A percentile compares a stretch with the other conserved stretches of the same genome.
phyloP scores from a whole-genome alignment of 1,140 invertebrate species.

The Teleogryllus occipitalis region DNA sequence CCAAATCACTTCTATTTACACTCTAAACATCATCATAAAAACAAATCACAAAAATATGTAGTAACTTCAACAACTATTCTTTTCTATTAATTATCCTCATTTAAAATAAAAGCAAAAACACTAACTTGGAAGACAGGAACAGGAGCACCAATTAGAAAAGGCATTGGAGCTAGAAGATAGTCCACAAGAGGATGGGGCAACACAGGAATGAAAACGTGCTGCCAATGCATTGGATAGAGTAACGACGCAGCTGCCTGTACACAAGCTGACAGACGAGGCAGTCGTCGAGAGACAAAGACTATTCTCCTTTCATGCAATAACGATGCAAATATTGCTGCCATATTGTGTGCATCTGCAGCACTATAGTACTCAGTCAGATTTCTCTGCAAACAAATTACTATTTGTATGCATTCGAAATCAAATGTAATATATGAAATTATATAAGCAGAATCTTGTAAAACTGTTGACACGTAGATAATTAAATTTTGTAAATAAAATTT shows the following conservation, averaged over 20 bases:
- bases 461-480: too few relatives aligned
- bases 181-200: slow-evolving; percentile 79
- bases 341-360: slow-evolving; percentile 84
- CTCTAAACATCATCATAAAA: slow-evolving; percentile 42
- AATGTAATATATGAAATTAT: not conserved
- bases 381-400: slow-evolving; percentile 52
- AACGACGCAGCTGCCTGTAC: slow-evolving; percentile 89
- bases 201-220: slow-evolving; percentile 94
- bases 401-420: not conserved
- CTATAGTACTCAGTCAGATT: slow-evolving; percentile 95
- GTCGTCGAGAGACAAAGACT: slow-evolving; percentile 76
- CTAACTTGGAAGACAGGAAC: slow-evolving; percentile 67
- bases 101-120: not conserved
- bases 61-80: too few relatives aligned
- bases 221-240: slow-evolving; percentile 96
- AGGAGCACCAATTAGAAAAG: slow-evolving; percentile 89
- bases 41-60: not conserved
- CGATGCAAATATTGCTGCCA: slow-evolving; percentile 90
- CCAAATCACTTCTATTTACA: slow-evolving; percentile 64
- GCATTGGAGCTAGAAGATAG: slow-evolving; percentile 89
- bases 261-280: slow-evolving; percentile 82
- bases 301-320: slow-evolving; percentile 81
- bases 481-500: too few relatives aligned
- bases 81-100: too few relatives aligned
- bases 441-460: too few relatives aligned